phyloP scores from a whole-genome alignment of 2,113 vertebrate species.

The Pionites leucogaster region DNA sequence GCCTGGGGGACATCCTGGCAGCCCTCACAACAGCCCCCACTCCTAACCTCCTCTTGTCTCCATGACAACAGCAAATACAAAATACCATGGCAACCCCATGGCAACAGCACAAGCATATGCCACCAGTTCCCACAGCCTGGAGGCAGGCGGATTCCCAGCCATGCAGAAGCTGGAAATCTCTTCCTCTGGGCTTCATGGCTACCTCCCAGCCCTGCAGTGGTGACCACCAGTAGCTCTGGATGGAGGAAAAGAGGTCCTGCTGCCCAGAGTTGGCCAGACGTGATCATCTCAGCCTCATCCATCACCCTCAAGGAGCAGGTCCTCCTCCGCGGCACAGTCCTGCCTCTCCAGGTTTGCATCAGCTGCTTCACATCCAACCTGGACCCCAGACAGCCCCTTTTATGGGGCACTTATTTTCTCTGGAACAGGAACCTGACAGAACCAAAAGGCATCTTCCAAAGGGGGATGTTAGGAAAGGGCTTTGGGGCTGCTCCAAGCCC shows the following conservation, averaged over 20 bases:
- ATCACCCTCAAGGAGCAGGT: background rate
- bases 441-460: background rate
- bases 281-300: background rate
- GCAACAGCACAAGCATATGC: background rate
- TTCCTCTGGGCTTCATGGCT: background rate
- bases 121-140: background rate
- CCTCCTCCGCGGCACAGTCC: background rate
- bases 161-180: background rate
- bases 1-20: background rate
- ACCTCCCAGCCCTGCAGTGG: background rate
- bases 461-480: background rate
- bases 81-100: conserved; percentile 36
- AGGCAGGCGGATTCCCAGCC: background rate
- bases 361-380: background rate
- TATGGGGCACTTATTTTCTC: background rate
- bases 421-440: background rate
- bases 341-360: background rate
- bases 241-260: background rate
- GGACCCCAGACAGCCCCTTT: background rate
- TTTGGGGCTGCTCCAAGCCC: background rate
- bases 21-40: background rate
- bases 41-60: background rate
- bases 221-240: background rate
- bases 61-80: background rate
- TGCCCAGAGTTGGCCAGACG: rapidly evolving